phyloP scores from a whole-genome alignment of 1,140 invertebrate genomes.

The Leguminivora glycinivorella region DNA sequence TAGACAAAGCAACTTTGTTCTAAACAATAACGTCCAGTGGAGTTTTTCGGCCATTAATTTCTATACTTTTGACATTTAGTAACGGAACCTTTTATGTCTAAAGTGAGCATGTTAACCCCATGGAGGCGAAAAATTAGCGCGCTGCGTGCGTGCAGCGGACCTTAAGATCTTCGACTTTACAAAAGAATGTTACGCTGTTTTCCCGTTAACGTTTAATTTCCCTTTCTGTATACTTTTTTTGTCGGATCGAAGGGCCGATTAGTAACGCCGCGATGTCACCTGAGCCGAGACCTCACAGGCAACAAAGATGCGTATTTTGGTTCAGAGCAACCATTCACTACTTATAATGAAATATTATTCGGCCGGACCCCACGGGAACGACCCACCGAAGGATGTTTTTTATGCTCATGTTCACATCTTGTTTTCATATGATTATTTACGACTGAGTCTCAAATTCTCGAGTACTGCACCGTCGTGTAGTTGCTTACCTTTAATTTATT shows the following conservation, averaged over 20 bases:
- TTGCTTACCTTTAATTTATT: conserved; percentile 24
- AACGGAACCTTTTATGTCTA: conserved; percentile 66
- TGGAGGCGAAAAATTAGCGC: conserved; percentile 64
- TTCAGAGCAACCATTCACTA: conserved; percentile 60
- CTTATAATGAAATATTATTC: conserved; percentile 70
- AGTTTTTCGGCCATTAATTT: conserved; percentile 74
- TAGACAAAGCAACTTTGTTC: conserved; percentile 71
- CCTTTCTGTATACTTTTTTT: conserved; percentile 45
- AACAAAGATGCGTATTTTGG: conserved; percentile 69
- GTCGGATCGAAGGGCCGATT: conserved; percentile 54
- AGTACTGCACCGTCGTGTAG: conserved; percentile 1
- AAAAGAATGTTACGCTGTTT: conserved; percentile 42
- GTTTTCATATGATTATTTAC: conserved; percentile 61
- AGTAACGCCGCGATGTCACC: conserved; percentile 69
- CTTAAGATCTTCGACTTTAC: conserved; percentile 34
- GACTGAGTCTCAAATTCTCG: conserved; percentile 32
- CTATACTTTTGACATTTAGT: conserved; percentile 69
- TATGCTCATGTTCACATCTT: conserved; percentile 57
- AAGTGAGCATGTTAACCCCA: conserved; percentile 50
- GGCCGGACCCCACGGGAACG: conserved; percentile 58
- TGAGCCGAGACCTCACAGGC: conserved; percentile 69
- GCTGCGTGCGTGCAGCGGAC: conserved; percentile 55
- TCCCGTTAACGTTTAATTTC: conserved; percentile 39
- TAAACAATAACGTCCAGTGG: conserved; percentile 69
- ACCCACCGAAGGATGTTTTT: conserved; percentile 53